These are phyloP conservation scores for Lacanobia oleracea DNA, from an alignment of 2,888 invertebrate genomes.

Conservation along the genomic window DNA sequence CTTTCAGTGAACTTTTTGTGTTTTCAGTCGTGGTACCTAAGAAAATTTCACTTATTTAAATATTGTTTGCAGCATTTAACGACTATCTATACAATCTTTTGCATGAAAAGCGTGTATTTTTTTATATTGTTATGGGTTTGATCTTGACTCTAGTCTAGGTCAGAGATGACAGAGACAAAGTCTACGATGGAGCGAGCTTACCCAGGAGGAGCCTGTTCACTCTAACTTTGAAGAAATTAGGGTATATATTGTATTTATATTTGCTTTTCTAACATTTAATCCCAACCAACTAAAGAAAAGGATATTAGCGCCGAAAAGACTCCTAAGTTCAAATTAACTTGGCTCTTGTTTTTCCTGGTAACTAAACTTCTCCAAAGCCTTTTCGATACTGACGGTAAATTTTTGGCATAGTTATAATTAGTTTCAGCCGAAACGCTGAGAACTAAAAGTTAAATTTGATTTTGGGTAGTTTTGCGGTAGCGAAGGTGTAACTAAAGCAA, in stretches of 20 bases:
- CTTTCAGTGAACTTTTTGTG: no score
- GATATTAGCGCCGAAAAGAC: background rate
- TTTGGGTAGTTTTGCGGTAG: conserved; percentile 36
- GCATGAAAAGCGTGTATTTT: background rate
- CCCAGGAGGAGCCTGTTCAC: no score
- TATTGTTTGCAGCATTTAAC: background rate
- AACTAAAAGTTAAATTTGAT: conserved; percentile 61
- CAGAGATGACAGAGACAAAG: no score
- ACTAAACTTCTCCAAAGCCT: conserved; percentile 37
- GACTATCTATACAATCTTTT: no score
- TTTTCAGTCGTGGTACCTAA: no score
- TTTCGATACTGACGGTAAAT: conserved; percentile 45
- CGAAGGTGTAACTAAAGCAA: conserved; percentile 26
- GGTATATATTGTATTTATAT: no score
- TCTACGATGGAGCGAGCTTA: no score
- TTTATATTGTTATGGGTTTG: no score
- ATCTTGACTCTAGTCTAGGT: no score
- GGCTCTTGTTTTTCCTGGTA: conserved; percentile 40
- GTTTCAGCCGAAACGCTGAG: conserved; percentile 33
- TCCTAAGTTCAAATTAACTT: conserved; percentile 50
- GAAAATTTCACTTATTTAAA: no score
- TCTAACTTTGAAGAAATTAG: no score
- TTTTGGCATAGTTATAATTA: conserved; percentile 63
- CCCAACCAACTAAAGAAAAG: conserved; percentile 5
- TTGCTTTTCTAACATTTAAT: background rate